Base-by-base conservation (phyloP, 1,140 invertebrate genomes). In the Pissodes strobi region DNA sequence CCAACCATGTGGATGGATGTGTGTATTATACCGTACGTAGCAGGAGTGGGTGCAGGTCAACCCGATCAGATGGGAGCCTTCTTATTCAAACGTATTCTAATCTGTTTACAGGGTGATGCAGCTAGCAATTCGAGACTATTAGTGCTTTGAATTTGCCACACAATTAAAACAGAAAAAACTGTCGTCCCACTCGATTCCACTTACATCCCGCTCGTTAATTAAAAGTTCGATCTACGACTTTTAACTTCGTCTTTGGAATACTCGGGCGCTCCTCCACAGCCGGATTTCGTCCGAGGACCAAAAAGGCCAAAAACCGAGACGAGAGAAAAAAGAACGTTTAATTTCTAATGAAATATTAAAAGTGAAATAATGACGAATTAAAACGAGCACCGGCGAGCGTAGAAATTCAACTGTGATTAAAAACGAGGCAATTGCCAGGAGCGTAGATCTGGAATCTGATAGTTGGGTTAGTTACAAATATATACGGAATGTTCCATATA, bases 311-410 rank as follows among this genome's bases (percentile, higher is more conserved):
- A 57, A 61, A n/a, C n/a, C 39, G 53, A 62, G 45, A 55, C 30
- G 18, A 49, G 27, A 51, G 53, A 62, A 64, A 65, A 65, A 65
- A 64, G 49, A 64, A 56, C 38, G 41, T 49, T 67, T 57, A 57
- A 68, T 60, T 68, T 65, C 53, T 72, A 74, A 76, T 76, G 73
- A 72, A 74, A 76, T 76, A 76, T 76, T 76, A 76, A 76, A 76
- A 76, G 68, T 76, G 69, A 72, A 76, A 76, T 76, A 76, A 76
- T 76, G 74, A 76, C 74, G 72, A 76, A 76, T 76, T 76, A 76
- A 74, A 74, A 72, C 69, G 64, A 64, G 27, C 69, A 37, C 23
- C 27, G 71, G 68, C 71, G 68, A 72, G 66, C 68, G 68, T 63
- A 53, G 67, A 74, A 69, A 74, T 64, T 60, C 41, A 60, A 22